Evolutionary conservation across 2,888 invertebrate genomes (phyloP).

Genomic region (Seira sanloemensis): DNA sequence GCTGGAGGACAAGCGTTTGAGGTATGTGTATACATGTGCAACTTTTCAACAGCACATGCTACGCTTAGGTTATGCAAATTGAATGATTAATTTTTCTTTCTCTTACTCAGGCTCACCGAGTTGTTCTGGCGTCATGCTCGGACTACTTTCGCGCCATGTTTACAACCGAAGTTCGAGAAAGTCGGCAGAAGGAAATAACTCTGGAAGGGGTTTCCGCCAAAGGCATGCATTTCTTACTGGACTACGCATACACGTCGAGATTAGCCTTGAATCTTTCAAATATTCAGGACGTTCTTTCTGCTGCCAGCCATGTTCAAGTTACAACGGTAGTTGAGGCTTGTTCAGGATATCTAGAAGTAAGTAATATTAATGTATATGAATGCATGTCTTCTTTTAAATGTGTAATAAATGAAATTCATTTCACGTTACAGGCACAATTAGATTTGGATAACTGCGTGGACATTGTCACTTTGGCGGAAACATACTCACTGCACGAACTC

Average conservation of each 20-base stretch:
- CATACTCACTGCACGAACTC: slow-evolving; percentile 81
- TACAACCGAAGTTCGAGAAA: slow-evolving; percentile 82
- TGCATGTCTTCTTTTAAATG: neutral
- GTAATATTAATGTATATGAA: neutral
- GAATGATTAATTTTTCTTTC: slow-evolving; percentile 8
- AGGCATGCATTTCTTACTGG: slow-evolving; percentile 81
- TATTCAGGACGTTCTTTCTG: slow-evolving; percentile 83
- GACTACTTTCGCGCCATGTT: slow-evolving; percentile 88
- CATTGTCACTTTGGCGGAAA: slow-evolving; percentile 83
- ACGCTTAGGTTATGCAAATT: too few relatives aligned
- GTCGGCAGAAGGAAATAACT: slow-evolving; percentile 81
- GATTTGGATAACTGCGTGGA: slow-evolving; percentile 85
- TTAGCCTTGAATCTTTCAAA: slow-evolving; percentile 81
- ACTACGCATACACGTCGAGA: slow-evolving; percentile 83
- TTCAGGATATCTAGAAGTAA: slow-evolving; percentile 79
- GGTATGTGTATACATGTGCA: slow-evolving; percentile 76
- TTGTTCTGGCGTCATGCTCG: slow-evolving; percentile 84
- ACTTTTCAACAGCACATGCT: too few relatives aligned
- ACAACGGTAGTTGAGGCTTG: slow-evolving; percentile 82
- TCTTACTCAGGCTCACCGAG: slow-evolving; percentile 81
- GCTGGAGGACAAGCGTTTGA: slow-evolving; percentile 82
- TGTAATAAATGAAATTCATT: slow-evolving; percentile 18
- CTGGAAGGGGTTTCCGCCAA: slow-evolving; percentile 82
- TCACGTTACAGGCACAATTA: slow-evolving; percentile 78
- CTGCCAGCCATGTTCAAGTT: slow-evolving; percentile 83